phyloP scores from a whole-genome alignment of 1,140 invertebrate species.

The Cydia strobilella region DNA sequence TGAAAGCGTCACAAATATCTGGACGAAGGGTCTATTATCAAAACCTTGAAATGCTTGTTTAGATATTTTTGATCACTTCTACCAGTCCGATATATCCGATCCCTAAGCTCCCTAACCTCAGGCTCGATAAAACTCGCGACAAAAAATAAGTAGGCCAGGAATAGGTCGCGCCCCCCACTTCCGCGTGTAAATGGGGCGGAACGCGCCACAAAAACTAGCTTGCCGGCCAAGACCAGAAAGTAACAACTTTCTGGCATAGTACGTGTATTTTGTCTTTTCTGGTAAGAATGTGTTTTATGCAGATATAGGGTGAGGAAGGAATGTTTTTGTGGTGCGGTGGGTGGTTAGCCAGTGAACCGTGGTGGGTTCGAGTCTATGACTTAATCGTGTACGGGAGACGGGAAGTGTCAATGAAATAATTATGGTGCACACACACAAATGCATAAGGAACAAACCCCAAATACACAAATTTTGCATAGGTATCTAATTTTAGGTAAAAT shows the following conservation, averaged over 20 bases:
- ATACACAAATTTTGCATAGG: too few relatives aligned
- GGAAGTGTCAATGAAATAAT: background rate
- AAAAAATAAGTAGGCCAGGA: slow-evolving; percentile 43
- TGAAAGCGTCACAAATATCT: too few relatives aligned
- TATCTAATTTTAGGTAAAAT: too few relatives aligned
- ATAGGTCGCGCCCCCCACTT: slow-evolving; percentile 51
- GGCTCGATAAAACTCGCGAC: slow-evolving; percentile 1
- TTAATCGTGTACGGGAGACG: background rate
- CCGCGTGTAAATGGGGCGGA: slow-evolving; percentile 53
- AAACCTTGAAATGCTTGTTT: too few relatives aligned
- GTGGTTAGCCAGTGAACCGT: background rate
- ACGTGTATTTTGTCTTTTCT: background rate
- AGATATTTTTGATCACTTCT: background rate
- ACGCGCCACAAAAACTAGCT: slow-evolving; percentile 45
- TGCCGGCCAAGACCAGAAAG: background rate
- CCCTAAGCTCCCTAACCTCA: too few relatives aligned
- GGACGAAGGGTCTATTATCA: too few relatives aligned
- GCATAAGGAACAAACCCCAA: too few relatives aligned
- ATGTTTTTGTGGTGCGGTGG: background rate
- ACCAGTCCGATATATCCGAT: background rate
- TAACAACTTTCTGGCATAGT: background rate
- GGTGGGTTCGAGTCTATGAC: background rate
- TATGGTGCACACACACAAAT: background rate
- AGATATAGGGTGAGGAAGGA: background rate
- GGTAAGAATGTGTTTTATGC: background rate